Conservation (phyloP, 2,797 vertebrate species). For the Allobates femoralis region DNA sequence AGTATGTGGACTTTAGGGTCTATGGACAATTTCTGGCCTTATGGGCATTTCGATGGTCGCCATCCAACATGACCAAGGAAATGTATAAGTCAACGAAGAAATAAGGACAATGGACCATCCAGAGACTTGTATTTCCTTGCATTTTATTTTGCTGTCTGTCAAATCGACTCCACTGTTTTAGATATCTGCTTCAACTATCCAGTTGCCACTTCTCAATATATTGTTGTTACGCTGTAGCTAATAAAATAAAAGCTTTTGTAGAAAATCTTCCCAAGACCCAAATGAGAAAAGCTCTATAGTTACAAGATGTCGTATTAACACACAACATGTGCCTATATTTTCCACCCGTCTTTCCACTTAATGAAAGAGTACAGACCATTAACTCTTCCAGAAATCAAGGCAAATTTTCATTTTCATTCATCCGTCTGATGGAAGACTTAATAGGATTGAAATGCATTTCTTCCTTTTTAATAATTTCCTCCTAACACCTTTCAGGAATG, state of each 20-base stretch:
- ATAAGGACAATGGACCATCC: too few species aligned
- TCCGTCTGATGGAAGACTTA: constrained; percentile 50
- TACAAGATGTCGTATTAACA: background rate
- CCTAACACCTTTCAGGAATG: constrained; percentile 56
- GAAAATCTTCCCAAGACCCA: background rate
- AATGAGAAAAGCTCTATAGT: constrained; percentile 38
- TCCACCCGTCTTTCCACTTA: constrained; percentile 27
- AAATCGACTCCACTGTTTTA: background rate
- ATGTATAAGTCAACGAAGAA: background rate
- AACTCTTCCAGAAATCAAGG: constrained; percentile 49
- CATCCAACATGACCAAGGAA: background rate
- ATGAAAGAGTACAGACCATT: constrained; percentile 57
- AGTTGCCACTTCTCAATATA: background rate
- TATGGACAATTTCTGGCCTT: background rate
- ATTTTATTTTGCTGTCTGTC: background rate
- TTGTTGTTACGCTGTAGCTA: background rate
- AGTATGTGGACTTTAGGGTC: background rate
- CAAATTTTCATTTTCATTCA: constrained; percentile 53
- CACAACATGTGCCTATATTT: constrained; percentile 19
- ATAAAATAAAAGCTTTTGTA: background rate
- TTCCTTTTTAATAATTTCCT: constrained; percentile 51
- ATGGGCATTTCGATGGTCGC: background rate
- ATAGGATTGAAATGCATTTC: constrained; percentile 52
- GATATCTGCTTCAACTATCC: background rate
- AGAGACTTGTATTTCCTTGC: too few species aligned